phyloP scores from a whole-genome alignment of 2,797 vertebrate genomes.

The Sus cebifrons region DNA sequence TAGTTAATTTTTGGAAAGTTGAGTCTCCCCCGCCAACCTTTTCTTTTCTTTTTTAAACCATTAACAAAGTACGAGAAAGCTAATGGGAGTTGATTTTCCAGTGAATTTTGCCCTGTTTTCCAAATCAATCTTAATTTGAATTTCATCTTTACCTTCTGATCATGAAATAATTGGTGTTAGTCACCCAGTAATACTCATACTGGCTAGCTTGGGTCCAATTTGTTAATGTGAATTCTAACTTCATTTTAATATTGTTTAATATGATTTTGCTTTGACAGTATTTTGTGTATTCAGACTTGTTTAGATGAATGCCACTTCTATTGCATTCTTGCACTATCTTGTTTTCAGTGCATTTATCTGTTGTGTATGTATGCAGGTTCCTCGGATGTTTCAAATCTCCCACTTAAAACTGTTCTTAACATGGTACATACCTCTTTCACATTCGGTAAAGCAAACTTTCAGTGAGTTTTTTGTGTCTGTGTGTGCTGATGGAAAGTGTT shows the following conservation, averaged over 20 bases:
- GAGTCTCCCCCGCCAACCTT: background rate
- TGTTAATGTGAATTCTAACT: background rate
- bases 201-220: background rate
- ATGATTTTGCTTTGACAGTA: conserved; percentile 11
- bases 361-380: background rate
- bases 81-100: conserved; percentile 48
- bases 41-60: conserved; percentile 38
- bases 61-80: conserved; percentile 9
- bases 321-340: background rate
- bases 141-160: conserved; percentile 47
- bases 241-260: background rate
- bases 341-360: background rate
- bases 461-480: background rate
- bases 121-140: conserved; percentile 51
- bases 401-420: background rate
- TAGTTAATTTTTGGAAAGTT: conserved; percentile 62
- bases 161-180: background rate
- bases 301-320: background rate
- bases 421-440: background rate
- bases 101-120: conserved; percentile 19
- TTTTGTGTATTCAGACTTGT: background rate
- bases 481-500: background rate
- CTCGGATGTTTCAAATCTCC: background rate
- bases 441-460: background rate
- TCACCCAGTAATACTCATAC: background rate